Conservation (phyloP, 2,888 invertebrate species). For the Coleophora deauratella region DNA sequence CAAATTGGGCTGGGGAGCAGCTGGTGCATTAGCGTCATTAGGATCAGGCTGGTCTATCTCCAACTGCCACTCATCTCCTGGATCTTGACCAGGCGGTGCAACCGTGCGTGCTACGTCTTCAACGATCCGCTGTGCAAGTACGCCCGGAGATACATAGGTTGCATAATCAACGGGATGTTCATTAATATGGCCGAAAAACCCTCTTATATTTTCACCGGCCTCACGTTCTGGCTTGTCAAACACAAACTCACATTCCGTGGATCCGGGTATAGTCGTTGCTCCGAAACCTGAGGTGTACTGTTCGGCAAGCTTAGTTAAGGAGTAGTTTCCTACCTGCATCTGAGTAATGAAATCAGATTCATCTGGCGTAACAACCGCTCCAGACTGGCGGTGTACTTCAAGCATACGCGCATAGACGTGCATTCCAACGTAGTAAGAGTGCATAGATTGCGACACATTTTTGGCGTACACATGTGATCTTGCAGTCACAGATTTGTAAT, state of each 20-base stretch:
- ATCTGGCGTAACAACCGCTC: background rate
- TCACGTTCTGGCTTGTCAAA: background rate
- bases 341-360: slow-evolving; percentile 2
- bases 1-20: background rate
- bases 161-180: background rate
- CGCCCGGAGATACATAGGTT: background rate
- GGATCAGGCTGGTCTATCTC: background rate
- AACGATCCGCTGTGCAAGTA: background rate
- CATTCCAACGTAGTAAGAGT: slow-evolving; percentile 5
- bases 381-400: slow-evolving; percentile 4
- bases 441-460: slow-evolving; percentile 12
- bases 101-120: background rate
- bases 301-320: background rate
- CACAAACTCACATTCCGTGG: background rate
- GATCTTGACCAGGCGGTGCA: background rate
- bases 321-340: background rate
- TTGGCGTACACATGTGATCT: slow-evolving; percentile 10
- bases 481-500: slow-evolving; percentile 7
- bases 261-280: background rate
- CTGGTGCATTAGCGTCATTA: background rate
- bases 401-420: background rate
- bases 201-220: background rate
- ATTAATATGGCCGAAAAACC: background rate
- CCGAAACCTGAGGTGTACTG: background rate
- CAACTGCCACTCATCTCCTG: background rate